Conservation (phyloP, 2,113 vertebrate species). For the Tachysurus fulvidraco region DNA sequence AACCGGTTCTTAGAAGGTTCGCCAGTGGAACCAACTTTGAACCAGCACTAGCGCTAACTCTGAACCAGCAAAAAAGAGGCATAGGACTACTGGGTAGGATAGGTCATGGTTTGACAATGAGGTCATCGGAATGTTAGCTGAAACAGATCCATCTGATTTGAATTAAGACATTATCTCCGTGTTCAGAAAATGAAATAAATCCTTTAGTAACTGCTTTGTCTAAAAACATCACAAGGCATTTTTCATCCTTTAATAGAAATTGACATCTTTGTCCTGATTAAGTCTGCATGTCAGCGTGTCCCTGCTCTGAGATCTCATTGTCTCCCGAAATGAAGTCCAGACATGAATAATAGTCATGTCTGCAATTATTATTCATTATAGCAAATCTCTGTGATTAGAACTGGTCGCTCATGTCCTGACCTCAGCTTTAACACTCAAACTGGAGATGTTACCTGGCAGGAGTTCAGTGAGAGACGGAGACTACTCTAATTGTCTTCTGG, state of each 20-base stretch:
- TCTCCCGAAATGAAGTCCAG: background rate
- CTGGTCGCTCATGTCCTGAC: background rate
- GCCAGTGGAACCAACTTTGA: too few relatives aligned
- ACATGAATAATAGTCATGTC: slow-evolving; percentile 11
- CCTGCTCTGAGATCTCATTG: background rate
- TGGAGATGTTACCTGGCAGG: background rate
- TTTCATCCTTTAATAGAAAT: background rate
- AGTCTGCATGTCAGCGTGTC: background rate
- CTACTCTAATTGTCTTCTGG: background rate
- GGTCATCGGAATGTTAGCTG: background rate
- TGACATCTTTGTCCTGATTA: background rate
- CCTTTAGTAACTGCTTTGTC: background rate
- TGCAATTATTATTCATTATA: slow-evolving; percentile 20
- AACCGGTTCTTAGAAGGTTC: too few relatives aligned
- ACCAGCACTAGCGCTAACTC: too few relatives aligned
- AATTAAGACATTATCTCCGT: background rate
- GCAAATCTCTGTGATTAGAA: background rate
- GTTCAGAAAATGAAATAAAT: background rate
- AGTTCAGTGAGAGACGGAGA: too few relatives aligned
- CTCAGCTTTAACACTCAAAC: background rate
- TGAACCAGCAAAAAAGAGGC: too few relatives aligned
- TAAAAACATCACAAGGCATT: background rate
- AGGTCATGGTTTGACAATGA: too few relatives aligned
- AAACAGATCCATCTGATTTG: background rate
- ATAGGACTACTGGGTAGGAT: too few relatives aligned